A percentile compares a stretch with the other conserved stretches of the same genome.
Conservation (phyloP, 2,113 vertebrate genomes). For the Apteryx mantelli region DNA sequence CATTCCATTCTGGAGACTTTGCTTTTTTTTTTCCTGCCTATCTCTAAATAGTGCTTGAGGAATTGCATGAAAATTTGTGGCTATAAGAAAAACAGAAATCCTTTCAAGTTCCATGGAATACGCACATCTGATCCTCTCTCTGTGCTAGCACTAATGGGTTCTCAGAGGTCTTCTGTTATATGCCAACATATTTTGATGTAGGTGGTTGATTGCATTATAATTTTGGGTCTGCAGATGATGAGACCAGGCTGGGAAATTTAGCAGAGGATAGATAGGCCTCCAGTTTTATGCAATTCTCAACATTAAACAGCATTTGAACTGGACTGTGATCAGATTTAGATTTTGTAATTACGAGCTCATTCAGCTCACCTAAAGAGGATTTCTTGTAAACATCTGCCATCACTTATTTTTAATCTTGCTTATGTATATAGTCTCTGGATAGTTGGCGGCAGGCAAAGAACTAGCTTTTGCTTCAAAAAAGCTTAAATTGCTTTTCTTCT, state of each 20-base stretch:
- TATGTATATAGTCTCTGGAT: not conserved
- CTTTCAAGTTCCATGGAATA: not conserved
- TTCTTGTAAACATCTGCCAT: not conserved
- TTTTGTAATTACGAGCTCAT: not conserved
- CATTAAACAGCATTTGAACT: not conserved
- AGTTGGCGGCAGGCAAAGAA: not conserved
- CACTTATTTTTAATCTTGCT: not conserved
- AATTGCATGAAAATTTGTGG: not conserved
- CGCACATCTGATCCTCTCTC: rapidly evolving
- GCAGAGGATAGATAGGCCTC: not conserved
- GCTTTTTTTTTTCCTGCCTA: not conserved
- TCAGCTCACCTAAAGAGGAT: not conserved
- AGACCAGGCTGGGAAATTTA: not conserved
- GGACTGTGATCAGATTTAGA: not conserved
- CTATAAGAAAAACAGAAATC: not conserved
- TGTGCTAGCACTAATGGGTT: not conserved
- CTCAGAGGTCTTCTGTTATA: not conserved
- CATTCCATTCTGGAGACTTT: not conserved
- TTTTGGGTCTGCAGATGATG: not conserved
- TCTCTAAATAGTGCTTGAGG: not conserved
- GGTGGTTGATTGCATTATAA: not conserved
- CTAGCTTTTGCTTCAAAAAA: not conserved
- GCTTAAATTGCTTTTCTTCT: not conserved
- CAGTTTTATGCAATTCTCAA: not conserved
- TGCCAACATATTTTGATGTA: not conserved